Base-by-base conservation (phyloP, 2,113 vertebrate species). In the Centropristis striata region DNA sequence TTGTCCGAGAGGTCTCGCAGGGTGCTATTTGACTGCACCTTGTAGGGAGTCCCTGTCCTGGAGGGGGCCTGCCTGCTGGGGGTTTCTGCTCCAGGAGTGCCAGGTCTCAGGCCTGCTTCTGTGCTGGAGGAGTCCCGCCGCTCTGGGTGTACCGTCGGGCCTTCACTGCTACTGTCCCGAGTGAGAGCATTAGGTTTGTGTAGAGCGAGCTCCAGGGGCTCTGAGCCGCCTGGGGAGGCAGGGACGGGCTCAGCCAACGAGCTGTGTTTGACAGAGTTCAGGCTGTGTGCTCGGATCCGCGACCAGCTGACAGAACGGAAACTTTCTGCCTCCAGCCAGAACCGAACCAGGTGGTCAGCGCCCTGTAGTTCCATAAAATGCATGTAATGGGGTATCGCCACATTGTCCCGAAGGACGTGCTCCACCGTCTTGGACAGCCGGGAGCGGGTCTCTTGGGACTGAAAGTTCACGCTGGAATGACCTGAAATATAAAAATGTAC, bases 231-330 rank as follows among this genome's bases (percentile, higher is more conserved):
- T 2, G 81, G 68, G 3, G 85, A 91, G 28, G 70, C 9, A 0
- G 88, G 64, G n/a, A 92, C 94, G 0, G 97, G 97, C 93, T 99
- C 98, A 8, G 97, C 98, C 93, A 99, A 63, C 0, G 98, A 95
- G 86, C 98, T 99, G 91, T 98, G 98, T 90, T 99, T 99, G 57
- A 99, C 97, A 0, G 97, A 97, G 94, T 99, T 98, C 67, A 99
- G 94, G 93, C 96, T 99, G 79, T 98, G 97, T 0, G 98, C 97
- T 91, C 98, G 93, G 47, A 99, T 96, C 41, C 97, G 95, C 2
- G 97, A 98, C 98, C 98, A 99, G 20, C 97, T 97, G 14, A 95
- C 95, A 58, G 97, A 95, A 70, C 97, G 96, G 93, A 99, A 99
- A 87, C 96, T 96, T 92, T 99, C 97, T 0, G 98, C 97, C 90